Percentiles rank a stretch among this genome's conserved stretches.
Conservation (phyloP, 1,140 invertebrate species). For the Sarcophaga peregrina region DNA sequence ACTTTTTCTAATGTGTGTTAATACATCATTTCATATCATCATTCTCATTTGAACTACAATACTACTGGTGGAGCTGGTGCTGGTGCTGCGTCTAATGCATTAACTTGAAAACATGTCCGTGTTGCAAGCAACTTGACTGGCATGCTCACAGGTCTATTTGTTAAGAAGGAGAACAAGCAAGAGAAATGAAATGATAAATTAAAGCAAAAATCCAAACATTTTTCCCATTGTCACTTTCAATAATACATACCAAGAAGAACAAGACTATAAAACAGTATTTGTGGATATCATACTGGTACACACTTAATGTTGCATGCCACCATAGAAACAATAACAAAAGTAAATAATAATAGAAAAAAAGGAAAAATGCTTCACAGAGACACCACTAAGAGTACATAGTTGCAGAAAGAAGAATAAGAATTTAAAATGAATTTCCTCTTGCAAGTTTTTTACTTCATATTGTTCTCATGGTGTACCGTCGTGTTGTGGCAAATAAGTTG, state of each 20-base stretch:
- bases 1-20: neutral
- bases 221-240: constrained; percentile 26
- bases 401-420: neutral
- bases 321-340: neutral
- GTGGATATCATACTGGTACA: too few relatives aligned
- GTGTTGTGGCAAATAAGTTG: neutral
- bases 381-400: neutral
- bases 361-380: neutral
- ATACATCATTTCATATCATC: neutral
- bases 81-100: neutral
- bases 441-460: neutral
- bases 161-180: neutral
- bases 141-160: neutral
- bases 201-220: neutral
- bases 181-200: neutral
- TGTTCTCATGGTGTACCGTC: neutral
- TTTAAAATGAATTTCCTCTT: constrained; percentile 8
- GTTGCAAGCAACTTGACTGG: neutral
- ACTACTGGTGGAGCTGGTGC: too few relatives aligned
- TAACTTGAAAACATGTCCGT: neutral
- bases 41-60: neutral
- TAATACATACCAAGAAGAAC: neutral
- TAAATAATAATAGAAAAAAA: neutral
- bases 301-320: neutral
- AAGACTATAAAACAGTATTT: neutral